A percentile compares a stretch with the other conserved stretches of the same genome.
Evolutionary conservation across 2,113 vertebrate species (phyloP).

Genomic region (Notothenia rossii): DNA sequence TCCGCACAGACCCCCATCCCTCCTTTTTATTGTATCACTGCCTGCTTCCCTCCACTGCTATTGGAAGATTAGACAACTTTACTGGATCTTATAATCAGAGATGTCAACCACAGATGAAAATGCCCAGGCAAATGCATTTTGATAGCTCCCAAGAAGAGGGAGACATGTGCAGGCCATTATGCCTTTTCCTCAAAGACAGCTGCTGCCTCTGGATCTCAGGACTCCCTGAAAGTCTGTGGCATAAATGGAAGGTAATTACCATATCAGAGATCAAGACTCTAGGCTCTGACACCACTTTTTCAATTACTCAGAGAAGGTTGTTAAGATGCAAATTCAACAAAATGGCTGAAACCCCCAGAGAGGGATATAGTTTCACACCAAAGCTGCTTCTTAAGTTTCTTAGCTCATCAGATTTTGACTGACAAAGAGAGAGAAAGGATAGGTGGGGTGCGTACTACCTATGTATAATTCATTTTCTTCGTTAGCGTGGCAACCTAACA

Average conservation of each 20-base stretch:
- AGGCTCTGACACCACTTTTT: constrained; percentile 82
- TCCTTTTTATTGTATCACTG: constrained; percentile 16
- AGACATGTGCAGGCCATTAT: constrained; percentile 81
- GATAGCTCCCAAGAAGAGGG: constrained; percentile 67
- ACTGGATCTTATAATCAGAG: constrained; percentile 79
- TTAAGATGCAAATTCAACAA: constrained; percentile 84
- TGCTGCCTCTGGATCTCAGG: constrained; percentile 69
- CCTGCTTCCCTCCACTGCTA: constrained; percentile 51
- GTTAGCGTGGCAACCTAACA: constrained; percentile 44
- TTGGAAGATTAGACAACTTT: constrained; percentile 79
- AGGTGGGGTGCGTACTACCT: constrained; percentile 43
- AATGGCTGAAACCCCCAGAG: constrained; percentile 74
- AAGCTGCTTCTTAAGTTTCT: constrained; percentile 74
- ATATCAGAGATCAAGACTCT: constrained; percentile 79
- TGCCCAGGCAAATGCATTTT: constrained; percentile 65
- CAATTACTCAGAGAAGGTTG: constrained; percentile 82
- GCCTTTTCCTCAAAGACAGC: constrained; percentile 75
- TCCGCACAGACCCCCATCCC: constrained; percentile 42
- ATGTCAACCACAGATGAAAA: constrained; percentile 75
- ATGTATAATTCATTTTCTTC: constrained; percentile 62
- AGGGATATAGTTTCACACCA: constrained; percentile 74
- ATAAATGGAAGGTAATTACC: constrained; percentile 79
- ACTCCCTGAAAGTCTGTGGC: constrained; percentile 72
- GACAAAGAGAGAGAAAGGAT: constrained; percentile 39
- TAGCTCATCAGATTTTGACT: constrained; percentile 76